A percentile compares a stretch with the other conserved stretches of the same genome.
These are phyloP conservation scores for Alethe diademata DNA, from an alignment of 2,113 vertebrate genomes.

Conservation along the genomic window DNA sequence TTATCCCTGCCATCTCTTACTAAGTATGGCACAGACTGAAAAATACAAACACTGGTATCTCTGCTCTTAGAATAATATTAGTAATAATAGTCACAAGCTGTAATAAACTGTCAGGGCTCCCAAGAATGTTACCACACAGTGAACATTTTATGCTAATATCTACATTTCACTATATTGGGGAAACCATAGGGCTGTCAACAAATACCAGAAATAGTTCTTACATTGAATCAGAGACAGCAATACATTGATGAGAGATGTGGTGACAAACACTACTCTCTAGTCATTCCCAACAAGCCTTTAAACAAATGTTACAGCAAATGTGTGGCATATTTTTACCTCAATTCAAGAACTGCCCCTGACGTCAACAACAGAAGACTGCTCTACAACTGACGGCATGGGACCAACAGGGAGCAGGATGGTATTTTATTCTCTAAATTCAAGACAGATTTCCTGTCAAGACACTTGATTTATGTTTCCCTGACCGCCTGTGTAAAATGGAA, in stretches of 20 bases:
- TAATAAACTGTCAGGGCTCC: not conserved
- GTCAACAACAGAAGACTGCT: not conserved
- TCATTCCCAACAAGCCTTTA: not conserved
- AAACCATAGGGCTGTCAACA: not conserved
- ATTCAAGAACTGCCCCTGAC: not conserved
- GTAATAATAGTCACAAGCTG: not conserved
- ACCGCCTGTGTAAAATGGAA: not conserved
- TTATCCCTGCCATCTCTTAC: not conserved
- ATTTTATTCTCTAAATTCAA: not conserved
- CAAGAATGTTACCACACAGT: not conserved
- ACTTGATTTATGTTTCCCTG: not conserved
- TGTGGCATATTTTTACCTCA: not conserved
- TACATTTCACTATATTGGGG: not conserved
- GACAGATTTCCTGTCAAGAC: not conserved
- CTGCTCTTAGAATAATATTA: not conserved
- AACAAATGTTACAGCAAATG: not conserved
- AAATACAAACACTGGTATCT: not conserved
- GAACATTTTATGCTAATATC: not conserved
- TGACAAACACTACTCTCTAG: not conserved
- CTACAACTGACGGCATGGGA: not conserved
- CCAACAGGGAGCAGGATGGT: not conserved
- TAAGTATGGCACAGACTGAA: not conserved
- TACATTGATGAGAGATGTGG: not conserved
- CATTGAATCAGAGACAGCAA: not conserved
- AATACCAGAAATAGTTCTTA: not conserved